phyloP scores from a whole-genome alignment of 2,113 vertebrate species.

The Caretta caretta region DNA sequence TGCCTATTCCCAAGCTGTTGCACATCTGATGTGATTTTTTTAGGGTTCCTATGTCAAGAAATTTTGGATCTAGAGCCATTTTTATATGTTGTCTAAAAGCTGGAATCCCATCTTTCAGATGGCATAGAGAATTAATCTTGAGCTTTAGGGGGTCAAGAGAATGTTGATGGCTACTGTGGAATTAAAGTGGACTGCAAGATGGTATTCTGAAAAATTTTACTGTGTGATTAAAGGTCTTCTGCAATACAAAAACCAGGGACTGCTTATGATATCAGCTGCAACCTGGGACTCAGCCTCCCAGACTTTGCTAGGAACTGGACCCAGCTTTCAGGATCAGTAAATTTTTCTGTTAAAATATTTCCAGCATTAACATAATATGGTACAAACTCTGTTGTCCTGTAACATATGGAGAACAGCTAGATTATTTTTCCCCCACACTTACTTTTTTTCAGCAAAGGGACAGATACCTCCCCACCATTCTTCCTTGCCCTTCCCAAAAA shows the following conservation, averaged over 20 bases:
- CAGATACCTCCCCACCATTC: not conserved
- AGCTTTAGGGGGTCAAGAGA: not conserved
- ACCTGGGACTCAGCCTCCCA: slow-evolving; percentile 27
- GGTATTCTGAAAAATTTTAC: not conserved
- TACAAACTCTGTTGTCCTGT: slow-evolving; percentile 12
- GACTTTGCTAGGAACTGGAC: slow-evolving; percentile 46
- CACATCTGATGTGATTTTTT: not conserved
- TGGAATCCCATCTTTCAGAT: not conserved
- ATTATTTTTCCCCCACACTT: not conserved
- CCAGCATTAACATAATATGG: not conserved
- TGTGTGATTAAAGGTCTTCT: not conserved
- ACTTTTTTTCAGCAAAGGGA: not conserved
- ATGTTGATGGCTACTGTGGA: not conserved
- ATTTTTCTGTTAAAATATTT: slow-evolving; percentile 47
- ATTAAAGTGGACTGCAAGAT: not conserved
- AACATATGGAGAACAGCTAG: not conserved
- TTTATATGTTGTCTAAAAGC: not conserved
- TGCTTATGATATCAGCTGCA: slow-evolving; percentile 29
- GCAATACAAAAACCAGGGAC: slow-evolving; percentile 22
- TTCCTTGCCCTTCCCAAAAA: not conserved
- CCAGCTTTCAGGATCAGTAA: slow-evolving; percentile 33
- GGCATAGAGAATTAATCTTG: not conserved
- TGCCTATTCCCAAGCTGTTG: not conserved
- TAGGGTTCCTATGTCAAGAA: not conserved
- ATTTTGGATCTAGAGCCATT: accelerated